Evolutionary conservation across 2,113 vertebrate genomes (phyloP), one percentile per base, ranked within the genome.

Genomic region (Microcebus jonahi): DNA sequence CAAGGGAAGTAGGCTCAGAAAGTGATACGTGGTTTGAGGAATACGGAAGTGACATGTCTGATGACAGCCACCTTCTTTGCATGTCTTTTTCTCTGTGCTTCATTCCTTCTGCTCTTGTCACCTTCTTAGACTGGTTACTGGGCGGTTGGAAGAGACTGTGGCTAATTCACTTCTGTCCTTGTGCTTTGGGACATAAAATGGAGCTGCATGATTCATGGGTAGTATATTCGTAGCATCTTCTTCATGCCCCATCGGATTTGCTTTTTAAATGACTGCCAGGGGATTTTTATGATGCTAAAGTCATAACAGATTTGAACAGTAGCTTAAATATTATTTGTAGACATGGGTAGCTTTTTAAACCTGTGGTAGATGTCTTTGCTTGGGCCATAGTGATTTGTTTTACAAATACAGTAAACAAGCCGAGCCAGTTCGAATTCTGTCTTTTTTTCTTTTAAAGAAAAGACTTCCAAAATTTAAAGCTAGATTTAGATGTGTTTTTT

Each of bases 261-360:
- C 95, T 89, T 94, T 84, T 65, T 77, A 81, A 42, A 42, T 59
- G 53, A 36, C 55, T 55, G n/a, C 25, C 55, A 55, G 25, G 63
- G 67, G 70, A 77, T 76, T 94, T 94, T 79, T 90, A n/a, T 36
- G 57, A 80, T 45, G 68, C 36, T 96, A 36, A 90, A 93, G 61
- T 76, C 29, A 81, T 59, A 92, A 83, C 57, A 84, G 12, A 68
- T 68, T 92, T 84, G 55, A 84, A 29, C 48, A 34, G 34, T 83
- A 80, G 55, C 83, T 87, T 96, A 61, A 77, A 57, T 39, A 63
- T 91, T 90, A 59, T 87, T 96, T 91, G 27, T 93, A 9, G 84
- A 39, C 55, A 29, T 27, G 17, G 55, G n/a, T 61, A 77, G 39
- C 36, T 93, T 91, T 95, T 80, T 34, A 50, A 92, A 59, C 57